A percentile compares a stretch with the other conserved stretches of the same genome.
Conservation (phyloP, 2,888 invertebrate species). For the Heliconius aoede region DNA sequence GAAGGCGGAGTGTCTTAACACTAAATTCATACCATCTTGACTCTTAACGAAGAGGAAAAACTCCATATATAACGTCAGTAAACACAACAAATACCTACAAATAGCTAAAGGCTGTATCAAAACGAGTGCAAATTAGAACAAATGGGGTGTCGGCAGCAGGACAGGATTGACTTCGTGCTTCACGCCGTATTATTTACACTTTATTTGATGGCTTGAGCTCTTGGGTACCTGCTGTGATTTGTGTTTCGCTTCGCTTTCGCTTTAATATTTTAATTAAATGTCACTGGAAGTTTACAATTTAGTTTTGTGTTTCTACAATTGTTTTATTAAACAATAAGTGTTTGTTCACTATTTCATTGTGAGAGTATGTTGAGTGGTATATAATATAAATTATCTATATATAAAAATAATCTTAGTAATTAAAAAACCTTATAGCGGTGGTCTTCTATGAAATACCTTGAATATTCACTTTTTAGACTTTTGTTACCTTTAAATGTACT, state of each 20-base stretch:
- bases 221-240: constrained; percentile 10
- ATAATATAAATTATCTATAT: too few species aligned
- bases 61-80: background rate
- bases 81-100: constrained; percentile 12
- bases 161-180: constrained; percentile 25
- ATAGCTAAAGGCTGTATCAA: constrained; percentile 34
- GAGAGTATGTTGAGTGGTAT: too few species aligned
- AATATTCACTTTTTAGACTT: too few species aligned
- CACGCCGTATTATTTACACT: constrained; percentile 27
- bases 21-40: background rate
- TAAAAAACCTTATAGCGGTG: too few species aligned
- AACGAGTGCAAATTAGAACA: constrained; percentile 41
- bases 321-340: background rate
- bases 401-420: too few species aligned
- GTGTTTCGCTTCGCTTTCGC: constrained; percentile 13
- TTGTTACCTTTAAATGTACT: too few species aligned
- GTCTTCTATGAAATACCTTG: too few species aligned
- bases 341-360: background rate
- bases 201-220: constrained; percentile 20
- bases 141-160: constrained; percentile 28
- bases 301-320: constrained; percentile 1
- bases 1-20: too few species aligned
- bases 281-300: constrained; percentile 7
- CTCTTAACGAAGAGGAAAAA: background rate
- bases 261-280: constrained; percentile 23